Evolutionary conservation across 64 coral and sea anemone species (phyloP).

Genomic region (Dendronephthya gigantea): DNA sequence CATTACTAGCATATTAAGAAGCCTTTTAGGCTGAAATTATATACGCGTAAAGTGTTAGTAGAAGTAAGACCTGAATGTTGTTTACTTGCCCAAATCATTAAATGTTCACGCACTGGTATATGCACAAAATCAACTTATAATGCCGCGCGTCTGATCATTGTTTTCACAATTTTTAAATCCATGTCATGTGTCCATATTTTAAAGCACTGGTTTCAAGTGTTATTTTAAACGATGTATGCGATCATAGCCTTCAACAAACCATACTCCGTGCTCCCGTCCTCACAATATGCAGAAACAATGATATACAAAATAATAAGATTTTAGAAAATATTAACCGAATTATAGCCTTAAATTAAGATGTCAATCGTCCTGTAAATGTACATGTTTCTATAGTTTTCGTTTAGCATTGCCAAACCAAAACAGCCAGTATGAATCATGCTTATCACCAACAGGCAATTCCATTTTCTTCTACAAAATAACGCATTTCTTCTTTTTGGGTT

Average conservation of each 20-base stretch:
- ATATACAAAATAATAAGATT: not conserved
- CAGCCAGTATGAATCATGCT: not conserved
- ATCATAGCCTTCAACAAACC: too few species aligned
- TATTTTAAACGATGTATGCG: not conserved
- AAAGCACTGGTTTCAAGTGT: not conserved
- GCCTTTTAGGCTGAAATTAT: not conserved
- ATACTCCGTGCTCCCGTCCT: not conserved
- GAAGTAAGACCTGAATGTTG: not conserved
- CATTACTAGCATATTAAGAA: not conserved
- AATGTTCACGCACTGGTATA: not conserved
- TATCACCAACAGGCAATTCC: too few species aligned
- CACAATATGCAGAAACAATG: not conserved
- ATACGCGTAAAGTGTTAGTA: too few species aligned
- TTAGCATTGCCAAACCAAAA: not conserved
- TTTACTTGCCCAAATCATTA: not conserved
- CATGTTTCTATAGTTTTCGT: not conserved
- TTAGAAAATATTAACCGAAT: not conserved
- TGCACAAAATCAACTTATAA: not conserved
- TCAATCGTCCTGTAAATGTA: not conserved
- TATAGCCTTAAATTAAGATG: not conserved
- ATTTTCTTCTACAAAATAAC: constrained; percentile 32
- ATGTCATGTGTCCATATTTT: not conserved
- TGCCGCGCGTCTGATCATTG: too few species aligned
- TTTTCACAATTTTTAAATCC: not conserved
- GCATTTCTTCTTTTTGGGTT: constrained; percentile 88